Conservation (phyloP, 2,797 vertebrate genomes). For the Propithecus perrieri region DNA sequence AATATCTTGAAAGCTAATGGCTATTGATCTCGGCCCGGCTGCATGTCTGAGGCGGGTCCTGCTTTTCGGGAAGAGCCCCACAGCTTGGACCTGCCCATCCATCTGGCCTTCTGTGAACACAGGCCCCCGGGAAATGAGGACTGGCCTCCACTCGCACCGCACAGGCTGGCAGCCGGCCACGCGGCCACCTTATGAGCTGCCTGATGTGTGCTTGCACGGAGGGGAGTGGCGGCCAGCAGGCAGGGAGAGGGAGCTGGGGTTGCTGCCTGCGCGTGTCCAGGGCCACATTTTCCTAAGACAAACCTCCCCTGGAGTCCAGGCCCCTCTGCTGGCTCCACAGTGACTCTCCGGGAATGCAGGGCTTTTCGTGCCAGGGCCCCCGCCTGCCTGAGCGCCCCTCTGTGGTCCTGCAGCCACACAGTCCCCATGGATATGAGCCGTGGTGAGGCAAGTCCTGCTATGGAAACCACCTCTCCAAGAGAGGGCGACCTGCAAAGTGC, state of each 20-base stretch:
- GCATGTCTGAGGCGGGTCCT: background rate
- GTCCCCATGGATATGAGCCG: background rate
- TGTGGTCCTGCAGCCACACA: background rate
- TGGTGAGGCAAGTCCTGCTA: background rate
- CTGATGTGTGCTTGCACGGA: fast-evolving
- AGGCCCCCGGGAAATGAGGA: background rate
- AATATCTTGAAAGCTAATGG: constrained; percentile 56
- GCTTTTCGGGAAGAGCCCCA: constrained; percentile 26
- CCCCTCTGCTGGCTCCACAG: background rate
- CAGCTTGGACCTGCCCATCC: background rate
- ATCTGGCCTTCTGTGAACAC: background rate
- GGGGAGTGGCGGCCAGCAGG: background rate
- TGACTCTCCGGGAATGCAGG: background rate
- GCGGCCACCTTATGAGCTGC: background rate
- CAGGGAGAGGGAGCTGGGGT: background rate
- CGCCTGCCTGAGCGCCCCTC: background rate
- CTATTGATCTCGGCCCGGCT: constrained; percentile 56
- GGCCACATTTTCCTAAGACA: background rate
- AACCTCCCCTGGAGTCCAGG: background rate
- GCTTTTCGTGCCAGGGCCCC: background rate
- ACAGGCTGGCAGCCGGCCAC: background rate
- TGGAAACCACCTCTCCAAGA: background rate
- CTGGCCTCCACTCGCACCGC: background rate
- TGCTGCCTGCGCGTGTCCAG: background rate
- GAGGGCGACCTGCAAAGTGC: background rate